Percentiles rank a stretch among this genome's conserved stretches.
These are phyloP conservation scores for Pyrrhosoma nymphula DNA, from an alignment of 2,888 invertebrate species.

Conservation along the genomic window DNA sequence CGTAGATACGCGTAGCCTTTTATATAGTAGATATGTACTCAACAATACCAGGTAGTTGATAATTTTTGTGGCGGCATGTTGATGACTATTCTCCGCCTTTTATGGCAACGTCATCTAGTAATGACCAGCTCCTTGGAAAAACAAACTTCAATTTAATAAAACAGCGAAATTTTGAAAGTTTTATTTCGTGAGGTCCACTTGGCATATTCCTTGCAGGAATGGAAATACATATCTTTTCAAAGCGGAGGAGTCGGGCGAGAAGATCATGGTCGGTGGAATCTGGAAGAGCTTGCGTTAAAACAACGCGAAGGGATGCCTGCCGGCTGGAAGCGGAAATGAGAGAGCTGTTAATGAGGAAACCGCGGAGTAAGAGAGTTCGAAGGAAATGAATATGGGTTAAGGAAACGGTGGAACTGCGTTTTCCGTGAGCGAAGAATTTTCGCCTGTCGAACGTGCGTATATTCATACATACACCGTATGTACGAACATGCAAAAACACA, in stretches of 20 bases:
- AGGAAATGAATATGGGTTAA: neutral
- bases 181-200: neutral
- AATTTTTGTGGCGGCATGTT: no score
- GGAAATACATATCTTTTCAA: neutral
- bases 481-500: no score
- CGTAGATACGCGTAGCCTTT: no score
- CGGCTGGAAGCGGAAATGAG: neutral
- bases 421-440: neutral
- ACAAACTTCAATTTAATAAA: no score
- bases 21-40: no score
- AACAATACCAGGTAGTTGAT: no score
- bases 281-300: neutral
- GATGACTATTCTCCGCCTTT: no score
- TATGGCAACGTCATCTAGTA: no score
- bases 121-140: no score
- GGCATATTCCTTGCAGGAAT: neutral
- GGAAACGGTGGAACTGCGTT: neutral
- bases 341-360: neutral
- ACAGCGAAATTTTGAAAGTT: no score
- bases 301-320: neutral
- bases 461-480: no score
- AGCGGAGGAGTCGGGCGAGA: neutral
- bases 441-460: neutral
- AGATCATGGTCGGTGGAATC: neutral
- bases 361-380: neutral